Base-by-base conservation (phyloP, 2,888 invertebrate species). In the Sinohyriopsis cumingii region DNA sequence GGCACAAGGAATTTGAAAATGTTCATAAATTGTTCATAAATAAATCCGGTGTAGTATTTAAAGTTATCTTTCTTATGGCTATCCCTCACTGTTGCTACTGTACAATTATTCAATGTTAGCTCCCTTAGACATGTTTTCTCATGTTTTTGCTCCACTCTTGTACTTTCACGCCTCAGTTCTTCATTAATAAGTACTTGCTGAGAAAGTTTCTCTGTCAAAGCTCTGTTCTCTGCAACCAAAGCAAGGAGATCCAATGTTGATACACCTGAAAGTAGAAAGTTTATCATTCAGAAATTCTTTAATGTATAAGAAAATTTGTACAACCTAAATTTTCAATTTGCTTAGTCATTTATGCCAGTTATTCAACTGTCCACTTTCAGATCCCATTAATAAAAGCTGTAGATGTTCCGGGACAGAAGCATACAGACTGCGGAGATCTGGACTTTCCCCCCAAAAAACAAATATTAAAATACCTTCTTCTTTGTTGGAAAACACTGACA, bases 41-140 rank as follows among this genome's bases (percentile, higher is more conserved):
- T 59, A 59, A 72, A 66, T 1, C 65, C 71, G 33, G 67, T 75
- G 55, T 71, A 75, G 55, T 71, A 69, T 19, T 60, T 63, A n/a
- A 72, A 69, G 6, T 68, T 24, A 45, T 63, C 63, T 15, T 25
- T 63, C n/a, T 64, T 69, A 24, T 28, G 19, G 22, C 20, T 65
- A n/a, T 45, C 62, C 59, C 55, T 61, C 5, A 67, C 55, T 61
- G 55, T 61, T 53, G 45, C 65, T 55, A 59, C 45, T 25, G 24
- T 33, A 33, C 55, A 66, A 28, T 56, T 59, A 56, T 55, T 59
- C 54, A 53, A 59, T 33, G 15, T 45, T n/a, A 15, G 63, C 45
- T 24, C 5, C 22, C 25, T 71, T 15, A 20, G 25, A 45, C 22
- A 28, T 54, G 28, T 18, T 55, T 24, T 24, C 28, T 9, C 15